Base-by-base conservation (phyloP, 1,140 invertebrate genomes). In the Hesperophylax magnus region DNA sequence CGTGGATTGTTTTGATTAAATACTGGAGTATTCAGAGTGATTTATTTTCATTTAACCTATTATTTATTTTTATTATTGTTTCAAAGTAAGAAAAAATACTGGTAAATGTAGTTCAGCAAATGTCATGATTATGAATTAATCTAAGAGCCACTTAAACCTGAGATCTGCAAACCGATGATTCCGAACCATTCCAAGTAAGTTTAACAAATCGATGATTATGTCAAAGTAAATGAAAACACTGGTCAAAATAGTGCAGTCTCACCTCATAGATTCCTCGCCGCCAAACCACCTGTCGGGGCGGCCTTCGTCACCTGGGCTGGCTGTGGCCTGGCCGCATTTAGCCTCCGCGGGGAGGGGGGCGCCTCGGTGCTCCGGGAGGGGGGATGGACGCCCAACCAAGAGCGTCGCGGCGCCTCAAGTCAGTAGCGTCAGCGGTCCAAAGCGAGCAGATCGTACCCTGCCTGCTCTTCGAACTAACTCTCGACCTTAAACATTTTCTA, bases 321-420 rank as follows among this genome's bases (percentile, higher is more conserved):
- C 39, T 47, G 39, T 77, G 76, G 74, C 67, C 54, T 67, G 77
- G 18, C 31, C 77, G 47, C 47, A 47, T 76, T 76, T 76, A 76
- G 72, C 72, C 77, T 61, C n/a, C 24, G 69, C 60, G 58, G 60
- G 80, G 54, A 61, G 61, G 20, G 56, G 58, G n/a, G 31, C 34
- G 76, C 39, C 39, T 15, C 31, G 31, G 22, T 17, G 34, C 17
- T 85, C 85, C 22, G 84, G 79, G 85, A 82, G 76, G 81, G 80
- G 85, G 81, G 83, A 82, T 82, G 76, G 72, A 77, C 76, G 84
- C 82, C 82, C 82, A 77, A 83, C 81, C 80, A 61, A 82, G 69
- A 80, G 83, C 72, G 61, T 39, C 77, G 84, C 76, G 77, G 76
- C 79, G 58, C 71, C 76, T 63, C 20, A 2, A 53, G 56, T 15